phyloP scores from a whole-genome alignment of 1,140 invertebrate species.

The Drosophila navojoa region DNA sequence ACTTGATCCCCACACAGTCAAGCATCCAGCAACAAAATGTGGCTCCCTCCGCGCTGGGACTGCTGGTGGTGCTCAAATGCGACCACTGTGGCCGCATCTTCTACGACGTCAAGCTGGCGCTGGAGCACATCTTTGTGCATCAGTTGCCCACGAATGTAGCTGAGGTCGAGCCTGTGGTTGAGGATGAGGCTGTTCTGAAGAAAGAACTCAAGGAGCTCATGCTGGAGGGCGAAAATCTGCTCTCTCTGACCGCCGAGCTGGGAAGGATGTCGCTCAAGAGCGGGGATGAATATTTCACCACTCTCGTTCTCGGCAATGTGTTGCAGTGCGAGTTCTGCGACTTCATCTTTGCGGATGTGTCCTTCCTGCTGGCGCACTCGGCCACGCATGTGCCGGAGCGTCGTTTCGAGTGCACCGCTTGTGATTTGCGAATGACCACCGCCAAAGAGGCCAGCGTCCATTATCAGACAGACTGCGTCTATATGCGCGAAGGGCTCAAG shows the following conservation, averaged over 20 bases:
- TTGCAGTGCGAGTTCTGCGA: constrained; percentile 87
- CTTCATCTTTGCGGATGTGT: constrained; percentile 84
- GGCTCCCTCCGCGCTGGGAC: constrained; percentile 24
- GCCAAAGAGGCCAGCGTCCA: constrained; percentile 85
- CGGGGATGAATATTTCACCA: constrained; percentile 16
- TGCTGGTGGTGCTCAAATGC: constrained; percentile 64
- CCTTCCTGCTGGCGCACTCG: constrained; percentile 84
- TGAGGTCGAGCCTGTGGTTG: neutral
- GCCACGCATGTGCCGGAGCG: constrained; percentile 84
- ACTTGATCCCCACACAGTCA: constrained; percentile 56
- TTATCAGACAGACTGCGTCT: constrained; percentile 85
- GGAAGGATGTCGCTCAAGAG: neutral
- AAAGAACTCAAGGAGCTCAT: constrained; percentile 19
- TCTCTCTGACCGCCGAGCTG: neutral
- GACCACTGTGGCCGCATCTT: constrained; percentile 70
- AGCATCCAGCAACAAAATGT: constrained; percentile 25
- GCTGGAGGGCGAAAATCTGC: constrained; percentile 17
- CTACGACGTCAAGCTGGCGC: constrained; percentile 50
- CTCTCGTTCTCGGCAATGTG: constrained; percentile 73
- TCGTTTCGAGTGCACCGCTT: constrained; percentile 86
- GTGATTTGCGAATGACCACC: constrained; percentile 84
- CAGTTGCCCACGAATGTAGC: neutral
- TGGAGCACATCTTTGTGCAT: constrained; percentile 56
- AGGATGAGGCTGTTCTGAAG: neutral
- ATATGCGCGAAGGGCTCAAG: constrained; percentile 75